phyloP scores from a whole-genome alignment of 2,888 invertebrate genomes.

The Drosophila meridiana region DNA sequence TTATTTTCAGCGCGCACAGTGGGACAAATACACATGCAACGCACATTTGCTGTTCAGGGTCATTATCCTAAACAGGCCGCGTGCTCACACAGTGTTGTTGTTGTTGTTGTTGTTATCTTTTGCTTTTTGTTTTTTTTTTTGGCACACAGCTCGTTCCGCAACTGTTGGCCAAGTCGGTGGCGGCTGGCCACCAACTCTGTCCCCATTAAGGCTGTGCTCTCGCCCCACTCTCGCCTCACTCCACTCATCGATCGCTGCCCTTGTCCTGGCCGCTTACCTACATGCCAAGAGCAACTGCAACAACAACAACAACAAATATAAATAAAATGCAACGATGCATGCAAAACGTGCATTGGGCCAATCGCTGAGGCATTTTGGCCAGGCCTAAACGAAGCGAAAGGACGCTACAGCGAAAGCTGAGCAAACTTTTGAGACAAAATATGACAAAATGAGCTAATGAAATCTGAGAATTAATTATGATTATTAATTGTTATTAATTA shows the following conservation, averaged over 20 bases:
- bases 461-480: too few species aligned
- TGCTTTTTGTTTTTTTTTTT: conserved; percentile 32
- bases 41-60: conserved; percentile 56
- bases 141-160: conserved; percentile 39
- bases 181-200: conserved; percentile 36
- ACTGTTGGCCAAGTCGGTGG: conserved; percentile 31
- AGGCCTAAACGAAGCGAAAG: conserved; percentile 25
- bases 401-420: conserved; percentile 20
- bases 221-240: conserved; percentile 18
- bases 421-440: neutral
- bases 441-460: neutral
- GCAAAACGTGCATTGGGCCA: conserved; percentile 57
- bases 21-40: conserved; percentile 21
- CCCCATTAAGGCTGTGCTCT: conserved; percentile 38
- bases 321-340: conserved; percentile 62
- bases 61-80: conserved; percentile 69
- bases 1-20: conserved; percentile 41
- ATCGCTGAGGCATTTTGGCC: conserved; percentile 37
- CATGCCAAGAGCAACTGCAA: conserved; percentile 57
- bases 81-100: conserved; percentile 21
- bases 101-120: conserved; percentile 19
- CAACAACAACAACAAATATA: conserved; percentile 29
- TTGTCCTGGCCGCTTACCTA: conserved; percentile 56
- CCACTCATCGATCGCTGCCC: conserved; percentile 56
- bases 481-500: too few species aligned